These are phyloP conservation scores for Parazoanthus swiftii DNA, from an alignment of 92 coral and sea anemone species.

Conservation along the genomic window DNA sequence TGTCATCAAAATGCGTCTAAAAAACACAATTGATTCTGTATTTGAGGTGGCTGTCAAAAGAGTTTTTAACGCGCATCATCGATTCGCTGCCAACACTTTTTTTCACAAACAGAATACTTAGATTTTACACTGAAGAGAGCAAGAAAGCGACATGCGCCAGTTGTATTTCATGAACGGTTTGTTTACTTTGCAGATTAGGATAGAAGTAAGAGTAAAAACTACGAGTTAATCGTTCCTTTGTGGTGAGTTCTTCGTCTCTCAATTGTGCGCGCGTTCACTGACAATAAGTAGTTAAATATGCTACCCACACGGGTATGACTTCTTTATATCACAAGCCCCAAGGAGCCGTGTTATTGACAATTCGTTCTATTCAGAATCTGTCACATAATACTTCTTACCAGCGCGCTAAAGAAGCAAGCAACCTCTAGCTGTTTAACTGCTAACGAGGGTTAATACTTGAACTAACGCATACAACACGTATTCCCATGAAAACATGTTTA, in stretches of 20 bases:
- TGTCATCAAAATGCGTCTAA: neutral
- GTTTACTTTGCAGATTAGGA: neutral
- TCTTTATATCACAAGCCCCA: neutral
- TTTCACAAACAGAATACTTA: neutral
- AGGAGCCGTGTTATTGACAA: neutral
- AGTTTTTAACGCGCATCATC: neutral
- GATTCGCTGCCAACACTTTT: neutral
- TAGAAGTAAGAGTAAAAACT: neutral
- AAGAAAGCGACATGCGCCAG: neutral
- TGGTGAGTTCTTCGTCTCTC: neutral
- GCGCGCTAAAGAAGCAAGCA: too few relatives aligned
- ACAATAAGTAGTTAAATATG: conserved; percentile 19
- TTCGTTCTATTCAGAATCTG: conserved; percentile 3
- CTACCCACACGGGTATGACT: neutral
- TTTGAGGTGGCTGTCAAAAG: neutral
- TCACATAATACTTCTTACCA: conserved; percentile 5
- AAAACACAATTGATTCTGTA: conserved; percentile 3
- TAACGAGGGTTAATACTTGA: neutral
- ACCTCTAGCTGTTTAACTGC: neutral
- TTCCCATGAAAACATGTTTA: neutral
- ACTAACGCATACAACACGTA: neutral
- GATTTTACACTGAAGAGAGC: neutral
- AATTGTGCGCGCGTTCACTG: neutral
- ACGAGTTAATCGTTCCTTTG: conserved; percentile 1
- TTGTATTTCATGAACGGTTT: conserved; percentile 4